A percentile compares a stretch with the other conserved stretches of the same genome.
These are phyloP conservation scores for Pseudonaja textilis DNA, from an alignment of 2,113 vertebrate species.

Conservation along the genomic window DNA sequence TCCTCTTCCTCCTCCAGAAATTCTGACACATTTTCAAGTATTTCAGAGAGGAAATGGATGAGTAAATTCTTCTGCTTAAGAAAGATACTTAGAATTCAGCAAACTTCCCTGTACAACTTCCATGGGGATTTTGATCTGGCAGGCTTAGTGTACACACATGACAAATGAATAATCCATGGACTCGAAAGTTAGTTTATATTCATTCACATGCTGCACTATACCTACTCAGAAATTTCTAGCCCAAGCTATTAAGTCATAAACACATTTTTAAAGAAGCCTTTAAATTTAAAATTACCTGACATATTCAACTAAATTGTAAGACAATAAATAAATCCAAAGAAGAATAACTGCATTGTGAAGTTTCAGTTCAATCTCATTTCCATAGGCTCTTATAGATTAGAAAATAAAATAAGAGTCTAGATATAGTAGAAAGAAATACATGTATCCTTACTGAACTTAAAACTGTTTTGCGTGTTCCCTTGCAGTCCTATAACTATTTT, in stretches of 20 bases:
- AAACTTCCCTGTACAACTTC: slow-evolving; percentile 36
- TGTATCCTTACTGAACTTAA: neutral
- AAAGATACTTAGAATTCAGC: slow-evolving; percentile 43
- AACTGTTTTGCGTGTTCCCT: neutral
- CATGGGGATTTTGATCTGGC: slow-evolving; percentile 42
- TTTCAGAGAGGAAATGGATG: slow-evolving; percentile 41
- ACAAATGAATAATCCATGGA: slow-evolving; percentile 54
- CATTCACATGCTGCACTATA: neutral
- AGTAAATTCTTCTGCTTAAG: slow-evolving; percentile 51
- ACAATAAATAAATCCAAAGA: neutral
- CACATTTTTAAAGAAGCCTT: slow-evolving; percentile 32
- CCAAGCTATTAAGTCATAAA: slow-evolving; percentile 12
- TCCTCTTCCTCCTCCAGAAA: neutral
- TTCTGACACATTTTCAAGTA: neutral
- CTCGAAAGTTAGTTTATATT: slow-evolving; percentile 40
- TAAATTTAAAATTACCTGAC: slow-evolving; percentile 27
- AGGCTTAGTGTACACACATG: slow-evolving; percentile 34
- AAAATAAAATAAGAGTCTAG: neutral
- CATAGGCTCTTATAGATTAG: neutral
- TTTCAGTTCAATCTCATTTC: neutral
- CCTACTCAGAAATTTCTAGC: slow-evolving; percentile 13
- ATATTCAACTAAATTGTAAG: slow-evolving; percentile 14
- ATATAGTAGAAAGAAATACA: neutral
- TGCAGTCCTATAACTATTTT: neutral
- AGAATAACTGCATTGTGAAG: neutral